Evolutionary conservation across 2,888 invertebrate species (phyloP).

Genomic region (Perizoma affinitatum): DNA sequence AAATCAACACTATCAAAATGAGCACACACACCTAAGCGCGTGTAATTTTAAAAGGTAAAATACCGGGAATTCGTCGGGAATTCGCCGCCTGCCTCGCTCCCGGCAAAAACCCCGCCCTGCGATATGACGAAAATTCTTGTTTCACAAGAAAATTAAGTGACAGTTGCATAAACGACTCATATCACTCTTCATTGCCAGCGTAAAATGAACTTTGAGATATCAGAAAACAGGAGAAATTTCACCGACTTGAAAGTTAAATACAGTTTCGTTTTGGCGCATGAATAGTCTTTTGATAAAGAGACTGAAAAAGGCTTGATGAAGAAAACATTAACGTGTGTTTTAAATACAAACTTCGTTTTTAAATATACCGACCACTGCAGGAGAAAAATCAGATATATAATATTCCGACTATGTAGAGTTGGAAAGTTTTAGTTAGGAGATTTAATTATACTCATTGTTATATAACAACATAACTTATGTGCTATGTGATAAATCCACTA

Average conservation of each 20-base stretch:
- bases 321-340: conserved; percentile 38
- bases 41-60: conserved; percentile 28
- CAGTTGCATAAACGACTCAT: conserved; percentile 36
- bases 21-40: conserved; percentile 6
- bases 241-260: conserved; percentile 8
- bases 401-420: conserved; percentile 7
- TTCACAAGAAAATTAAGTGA: conserved; percentile 50
- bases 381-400: neutral
- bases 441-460: neutral
- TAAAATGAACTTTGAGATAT: conserved; percentile 41
- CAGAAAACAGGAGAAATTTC: conserved; percentile 28
- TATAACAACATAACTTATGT: no score
- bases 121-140: conserved; percentile 53
- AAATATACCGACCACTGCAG: neutral
- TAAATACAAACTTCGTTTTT: conserved; percentile 3
- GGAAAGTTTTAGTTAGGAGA: neutral
- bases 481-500: no score
- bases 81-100: conserved; percentile 31
- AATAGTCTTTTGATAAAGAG: conserved; percentile 44
- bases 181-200: conserved; percentile 19
- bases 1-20: conserved; percentile 11
- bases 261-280: conserved; percentile 41
- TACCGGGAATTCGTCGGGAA: conserved; percentile 42
- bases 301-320: conserved; percentile 57
- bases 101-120: conserved; percentile 45